These are phyloP conservation scores for Anticlea derivata DNA, from an alignment of 2,888 invertebrate genomes.

Conservation along the genomic window DNA sequence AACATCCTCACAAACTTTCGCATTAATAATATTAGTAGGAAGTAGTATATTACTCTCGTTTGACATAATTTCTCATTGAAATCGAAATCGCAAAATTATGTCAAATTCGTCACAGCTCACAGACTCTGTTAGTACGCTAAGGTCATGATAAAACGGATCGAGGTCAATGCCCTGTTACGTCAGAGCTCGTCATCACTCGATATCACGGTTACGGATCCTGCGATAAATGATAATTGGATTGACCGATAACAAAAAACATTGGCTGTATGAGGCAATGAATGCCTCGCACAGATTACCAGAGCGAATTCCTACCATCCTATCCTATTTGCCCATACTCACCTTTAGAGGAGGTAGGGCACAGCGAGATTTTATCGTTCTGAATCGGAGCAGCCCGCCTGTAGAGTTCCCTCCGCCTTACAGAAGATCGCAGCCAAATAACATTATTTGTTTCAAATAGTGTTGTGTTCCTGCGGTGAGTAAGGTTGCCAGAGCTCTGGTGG, in stretches of 20 bases:
- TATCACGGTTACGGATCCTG: constrained; percentile 12
- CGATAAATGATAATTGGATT: constrained; percentile 4
- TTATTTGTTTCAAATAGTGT: no score
- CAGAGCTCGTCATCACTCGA: constrained; percentile 13
- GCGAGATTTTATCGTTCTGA: no score
- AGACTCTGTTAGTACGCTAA: neutral
- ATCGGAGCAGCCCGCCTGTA: no score
- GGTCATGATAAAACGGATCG: constrained; percentile 16
- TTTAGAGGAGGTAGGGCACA: no score
- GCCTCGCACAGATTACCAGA: neutral
- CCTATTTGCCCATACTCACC: no score
- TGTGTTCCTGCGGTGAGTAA: no score
- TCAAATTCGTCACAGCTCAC: constrained; percentile 5
- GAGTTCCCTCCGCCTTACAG: no score
- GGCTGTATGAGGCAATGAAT: neutral
- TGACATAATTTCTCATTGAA: constrained; percentile 15
- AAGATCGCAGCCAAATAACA: no score
- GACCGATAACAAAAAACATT: constrained; percentile 11
- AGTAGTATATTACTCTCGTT: neutral
- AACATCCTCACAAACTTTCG: no score
- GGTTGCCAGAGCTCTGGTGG: no score
- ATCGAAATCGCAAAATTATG: constrained; percentile 1
- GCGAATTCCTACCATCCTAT: no score
- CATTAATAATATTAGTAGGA: no score
- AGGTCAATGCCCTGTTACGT: constrained; percentile 22